Evolutionary conservation across 2,113 vertebrate genomes (phyloP).

Genomic region (Empidonax alnorum): DNA sequence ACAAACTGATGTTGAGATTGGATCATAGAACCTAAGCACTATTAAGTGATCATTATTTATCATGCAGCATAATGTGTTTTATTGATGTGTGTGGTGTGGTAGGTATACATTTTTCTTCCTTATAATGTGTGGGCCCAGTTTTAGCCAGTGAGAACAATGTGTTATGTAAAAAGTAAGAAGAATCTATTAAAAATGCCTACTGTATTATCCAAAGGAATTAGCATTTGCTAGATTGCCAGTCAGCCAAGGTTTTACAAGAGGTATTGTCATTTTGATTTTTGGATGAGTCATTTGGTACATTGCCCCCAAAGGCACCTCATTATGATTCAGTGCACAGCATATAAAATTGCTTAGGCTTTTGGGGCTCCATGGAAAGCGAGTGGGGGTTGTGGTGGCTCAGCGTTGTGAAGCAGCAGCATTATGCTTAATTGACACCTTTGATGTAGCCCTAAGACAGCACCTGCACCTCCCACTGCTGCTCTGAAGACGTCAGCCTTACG

Average conservation of each 20-base stretch:
- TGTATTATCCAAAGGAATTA: slow-evolving; percentile 37
- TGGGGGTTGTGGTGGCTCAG: slow-evolving; percentile 69
- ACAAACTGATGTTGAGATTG: neutral
- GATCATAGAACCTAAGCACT: neutral
- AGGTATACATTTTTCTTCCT: neutral
- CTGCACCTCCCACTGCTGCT: slow-evolving; percentile 83
- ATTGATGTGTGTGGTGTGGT: neutral
- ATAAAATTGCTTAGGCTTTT: slow-evolving; percentile 69
- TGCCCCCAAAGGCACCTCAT: slow-evolving; percentile 73
- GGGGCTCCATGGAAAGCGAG: slow-evolving; percentile 63
- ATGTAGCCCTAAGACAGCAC: slow-evolving; percentile 82
- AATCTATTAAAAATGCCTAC: slow-evolving; percentile 20
- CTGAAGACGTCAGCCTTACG: slow-evolving; percentile 84
- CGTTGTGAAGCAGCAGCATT: slow-evolving; percentile 67
- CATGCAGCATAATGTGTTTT: neutral
- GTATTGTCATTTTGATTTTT: slow-evolving; percentile 75
- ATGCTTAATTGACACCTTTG: slow-evolving; percentile 83
- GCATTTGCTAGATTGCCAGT: slow-evolving; percentile 56
- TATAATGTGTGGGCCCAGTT: neutral
- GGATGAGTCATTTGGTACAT: slow-evolving; percentile 77
- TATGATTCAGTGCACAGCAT: slow-evolving; percentile 78
- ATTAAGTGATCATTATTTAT: neutral
- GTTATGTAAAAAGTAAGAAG: slow-evolving; percentile 24
- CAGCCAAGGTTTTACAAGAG: slow-evolving; percentile 61
- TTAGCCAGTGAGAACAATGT: slow-evolving; percentile 5